Conservation (phyloP, 1,140 invertebrate species). For the Drosophila setifemur region DNA sequence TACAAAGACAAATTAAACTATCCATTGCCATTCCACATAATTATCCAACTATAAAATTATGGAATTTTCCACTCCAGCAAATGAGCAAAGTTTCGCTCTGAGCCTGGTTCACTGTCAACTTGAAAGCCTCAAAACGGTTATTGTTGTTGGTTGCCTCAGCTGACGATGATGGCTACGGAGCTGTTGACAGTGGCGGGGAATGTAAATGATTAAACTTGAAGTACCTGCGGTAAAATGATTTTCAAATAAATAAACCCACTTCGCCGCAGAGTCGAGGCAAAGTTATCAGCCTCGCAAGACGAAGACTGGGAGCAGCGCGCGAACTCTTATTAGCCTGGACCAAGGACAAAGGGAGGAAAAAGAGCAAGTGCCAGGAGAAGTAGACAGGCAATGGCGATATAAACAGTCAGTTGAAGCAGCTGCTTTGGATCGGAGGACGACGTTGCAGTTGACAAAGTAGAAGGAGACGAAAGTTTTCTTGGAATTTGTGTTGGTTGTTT, state of each 20-base stretch:
- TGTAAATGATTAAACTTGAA: conserved; percentile 72
- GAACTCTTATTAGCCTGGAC: conserved; percentile 58
- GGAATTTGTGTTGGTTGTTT: conserved; percentile 63
- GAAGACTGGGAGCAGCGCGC: background rate
- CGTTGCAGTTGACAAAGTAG: conserved; percentile 67
- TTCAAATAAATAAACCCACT: conserved; percentile 73
- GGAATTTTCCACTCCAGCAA: background rate
- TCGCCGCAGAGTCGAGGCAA: conserved; percentile 10
- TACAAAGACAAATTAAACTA: background rate
- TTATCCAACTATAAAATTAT: background rate
- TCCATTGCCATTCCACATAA: background rate
- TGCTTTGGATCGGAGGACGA: background rate
- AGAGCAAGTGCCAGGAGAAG: conserved; percentile 25
- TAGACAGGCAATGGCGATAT: conserved; percentile 68
- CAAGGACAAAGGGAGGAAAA: conserved; percentile 12
- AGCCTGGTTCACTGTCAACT: conserved; percentile 9
- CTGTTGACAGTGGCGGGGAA: conserved; percentile 38
- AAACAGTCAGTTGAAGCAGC: conserved; percentile 56
- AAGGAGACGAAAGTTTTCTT: conserved; percentile 53
- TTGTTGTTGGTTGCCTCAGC: conserved; percentile 30
- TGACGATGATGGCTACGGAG: background rate
- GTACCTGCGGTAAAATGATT: conserved; percentile 68
- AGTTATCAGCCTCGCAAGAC: conserved; percentile 54
- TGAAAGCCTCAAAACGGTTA: conserved; percentile 11
- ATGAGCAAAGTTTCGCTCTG: conserved; percentile 8